Conservation (phyloP, 1,140 invertebrate genomes). For the Muscidifurax raptorellus region DNA sequence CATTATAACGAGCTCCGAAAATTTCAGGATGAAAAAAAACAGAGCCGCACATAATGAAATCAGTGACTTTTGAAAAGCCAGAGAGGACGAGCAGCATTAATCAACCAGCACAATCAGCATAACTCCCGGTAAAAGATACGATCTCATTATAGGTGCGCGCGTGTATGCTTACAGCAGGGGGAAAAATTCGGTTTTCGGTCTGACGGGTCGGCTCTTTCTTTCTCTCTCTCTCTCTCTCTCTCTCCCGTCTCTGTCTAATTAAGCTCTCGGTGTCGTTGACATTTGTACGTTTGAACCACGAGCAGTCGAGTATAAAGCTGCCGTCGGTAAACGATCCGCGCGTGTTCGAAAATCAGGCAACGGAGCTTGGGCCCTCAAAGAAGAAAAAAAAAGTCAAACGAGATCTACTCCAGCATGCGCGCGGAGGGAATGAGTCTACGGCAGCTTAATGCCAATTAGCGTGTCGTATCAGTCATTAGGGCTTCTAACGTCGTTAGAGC, state of each 20-base stretch:
- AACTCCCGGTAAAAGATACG: not conserved
- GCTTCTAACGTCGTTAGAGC: slow-evolving; percentile 45
- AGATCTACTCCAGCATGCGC: not conserved
- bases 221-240: too few species aligned
- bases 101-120: not conserved
- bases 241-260: slow-evolving; percentile 17
- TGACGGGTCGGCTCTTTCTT: not conserved
- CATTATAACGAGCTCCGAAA: not conserved
- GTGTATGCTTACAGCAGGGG: not conserved
- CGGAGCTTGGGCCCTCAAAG: not conserved
- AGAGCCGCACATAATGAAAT: too few species aligned
- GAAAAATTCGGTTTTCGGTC: not conserved
- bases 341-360: not conserved
- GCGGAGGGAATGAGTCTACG: not conserved
- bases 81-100: not conserved
- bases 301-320: too few species aligned
- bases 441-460: slow-evolving; percentile 52
- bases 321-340: too few species aligned
- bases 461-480: slow-evolving; percentile 49
- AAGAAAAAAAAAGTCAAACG: not conserved
- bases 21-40: not conserved
- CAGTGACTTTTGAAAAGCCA: not conserved
- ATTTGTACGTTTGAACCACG: slow-evolving; percentile 20
- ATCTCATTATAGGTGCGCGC: not conserved
- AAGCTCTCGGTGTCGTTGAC: not conserved